Percentiles rank a stretch among this genome's conserved stretches.
These are phyloP conservation scores for Drosophila tristis DNA, from an alignment of 1,140 invertebrate genomes.

Conservation along the genomic window DNA sequence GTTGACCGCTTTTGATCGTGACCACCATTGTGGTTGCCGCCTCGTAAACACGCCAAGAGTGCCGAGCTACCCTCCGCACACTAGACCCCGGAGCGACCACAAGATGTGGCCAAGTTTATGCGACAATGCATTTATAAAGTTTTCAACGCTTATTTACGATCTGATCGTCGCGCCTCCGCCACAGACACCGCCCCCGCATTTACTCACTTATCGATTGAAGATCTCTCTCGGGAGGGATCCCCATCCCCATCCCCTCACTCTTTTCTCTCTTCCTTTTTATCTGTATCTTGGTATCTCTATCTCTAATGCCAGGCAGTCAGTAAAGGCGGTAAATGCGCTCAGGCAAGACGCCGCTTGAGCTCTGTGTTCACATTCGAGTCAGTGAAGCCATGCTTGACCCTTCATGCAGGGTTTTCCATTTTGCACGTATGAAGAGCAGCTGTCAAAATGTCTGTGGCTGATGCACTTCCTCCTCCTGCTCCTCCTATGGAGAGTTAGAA, in stretches of 20 bases:
- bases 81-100: constrained; percentile 22
- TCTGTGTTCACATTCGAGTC: constrained; percentile 6
- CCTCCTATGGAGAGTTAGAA: constrained; percentile 17
- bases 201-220: constrained; percentile 40
- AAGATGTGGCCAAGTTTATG: constrained; percentile 67
- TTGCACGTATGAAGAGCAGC: constrained; percentile 27
- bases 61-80: not conserved
- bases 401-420: constrained; percentile 15
- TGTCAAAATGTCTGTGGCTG: constrained; percentile 41
- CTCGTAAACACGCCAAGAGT: constrained; percentile 71
- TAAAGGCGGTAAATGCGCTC: constrained; percentile 19
- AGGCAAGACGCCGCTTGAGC: constrained; percentile 33
- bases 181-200: constrained; percentile 29
- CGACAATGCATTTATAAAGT: constrained; percentile 75
- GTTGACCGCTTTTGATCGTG: constrained; percentile 80
- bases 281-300: constrained; percentile 19
- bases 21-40: constrained; percentile 80
- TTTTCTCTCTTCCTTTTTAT: not conserved
- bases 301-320: constrained; percentile 22
- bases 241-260: too few relatives aligned
- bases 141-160: constrained; percentile 80
- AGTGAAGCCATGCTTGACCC: constrained; percentile 45
- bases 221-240: constrained; percentile 1
- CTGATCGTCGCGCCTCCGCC: constrained; percentile 31
- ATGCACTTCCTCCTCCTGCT: constrained; percentile 25